These are phyloP conservation scores for Drosophila lowei DNA, from an alignment of 1,140 invertebrate genomes.

Conservation along the genomic window DNA sequence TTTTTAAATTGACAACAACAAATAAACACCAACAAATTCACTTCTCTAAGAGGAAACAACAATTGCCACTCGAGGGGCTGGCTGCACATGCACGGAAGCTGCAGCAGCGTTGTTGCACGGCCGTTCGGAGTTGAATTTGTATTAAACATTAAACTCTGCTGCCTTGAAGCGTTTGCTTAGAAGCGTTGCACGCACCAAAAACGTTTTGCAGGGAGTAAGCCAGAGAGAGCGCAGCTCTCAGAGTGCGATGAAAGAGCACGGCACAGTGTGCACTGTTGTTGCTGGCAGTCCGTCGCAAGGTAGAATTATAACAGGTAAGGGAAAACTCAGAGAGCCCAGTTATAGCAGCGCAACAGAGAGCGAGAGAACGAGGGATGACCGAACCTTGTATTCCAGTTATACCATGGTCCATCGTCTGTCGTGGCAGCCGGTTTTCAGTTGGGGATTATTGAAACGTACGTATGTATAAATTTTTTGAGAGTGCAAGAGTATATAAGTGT, in stretches of 20 bases:
- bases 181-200: constrained; percentile 26
- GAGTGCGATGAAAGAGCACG: constrained; percentile 3
- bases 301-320: constrained; percentile 9
- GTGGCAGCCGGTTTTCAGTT: constrained; percentile 75
- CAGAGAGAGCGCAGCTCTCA: constrained; percentile 15
- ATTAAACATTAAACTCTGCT: constrained; percentile 52
- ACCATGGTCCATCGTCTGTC: constrained; percentile 3
- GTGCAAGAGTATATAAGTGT: constrained; percentile 9
- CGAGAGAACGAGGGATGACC: too few species aligned
- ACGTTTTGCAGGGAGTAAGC: constrained; percentile 8
- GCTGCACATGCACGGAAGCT: constrained; percentile 49
- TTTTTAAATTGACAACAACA: constrained; percentile 38
- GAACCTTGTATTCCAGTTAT: too few species aligned
- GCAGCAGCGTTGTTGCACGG: constrained; percentile 61
- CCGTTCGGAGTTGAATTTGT: constrained; percentile 52
- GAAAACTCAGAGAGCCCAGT: constrained; percentile 5
- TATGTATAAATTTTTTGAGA: constrained; percentile 42
- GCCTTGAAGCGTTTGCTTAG: constrained; percentile 43
- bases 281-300: constrained; percentile 1
- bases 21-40: constrained; percentile 6
- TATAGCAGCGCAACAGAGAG: constrained; percentile 17
- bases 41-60: too few species aligned
- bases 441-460: constrained; percentile 67
- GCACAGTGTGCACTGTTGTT: constrained; percentile 39
- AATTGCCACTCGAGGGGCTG: constrained; percentile 2